Conservation (phyloP, 2,797 vertebrate genomes). For the Chelidonichthys spinosus region DNA sequence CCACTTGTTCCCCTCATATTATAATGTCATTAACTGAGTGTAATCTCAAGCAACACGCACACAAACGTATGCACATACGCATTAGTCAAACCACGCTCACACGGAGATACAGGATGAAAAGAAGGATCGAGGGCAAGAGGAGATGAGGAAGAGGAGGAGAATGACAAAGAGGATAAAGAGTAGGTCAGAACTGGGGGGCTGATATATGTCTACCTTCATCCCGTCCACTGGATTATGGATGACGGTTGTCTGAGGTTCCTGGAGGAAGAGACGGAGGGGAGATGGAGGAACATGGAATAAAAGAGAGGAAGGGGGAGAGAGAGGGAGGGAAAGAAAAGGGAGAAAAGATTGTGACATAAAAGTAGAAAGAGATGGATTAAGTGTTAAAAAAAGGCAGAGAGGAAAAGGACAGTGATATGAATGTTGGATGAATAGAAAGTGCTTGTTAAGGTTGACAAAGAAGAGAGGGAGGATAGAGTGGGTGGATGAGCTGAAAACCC, state of each 20-base stretch:
- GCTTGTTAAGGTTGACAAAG: constrained; percentile 71
- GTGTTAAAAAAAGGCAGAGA: constrained; percentile 21
- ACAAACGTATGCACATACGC: constrained; percentile 6
- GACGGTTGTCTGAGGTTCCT: constrained; percentile 97
- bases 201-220: constrained; percentile 89
- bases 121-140: constrained; percentile 53
- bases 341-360: constrained; percentile 56
- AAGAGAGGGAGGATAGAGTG: constrained; percentile 49
- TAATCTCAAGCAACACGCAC: constrained; percentile 10
- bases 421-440: constrained; percentile 79
- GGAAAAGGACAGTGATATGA: constrained; percentile 83
- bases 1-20: neutral
- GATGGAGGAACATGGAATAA: constrained; percentile 54
- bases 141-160: constrained; percentile 57
- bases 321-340: constrained; percentile 29
- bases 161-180: constrained; percentile 49
- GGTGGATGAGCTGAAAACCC: constrained; percentile 68
- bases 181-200: constrained; percentile 42
- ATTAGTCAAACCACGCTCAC: constrained; percentile 38
- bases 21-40: constrained; percentile 3
- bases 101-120: constrained; percentile 58
- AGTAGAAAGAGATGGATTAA: constrained; percentile 43
- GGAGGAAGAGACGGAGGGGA: constrained; percentile 64
- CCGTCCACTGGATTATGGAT: constrained; percentile 98
- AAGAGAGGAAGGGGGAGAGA: constrained; percentile 32